A percentile compares a stretch with the other conserved stretches of the same genome.
Evolutionary conservation across 2,888 invertebrate genomes (phyloP).

Genomic region (Labia minor): DNA sequence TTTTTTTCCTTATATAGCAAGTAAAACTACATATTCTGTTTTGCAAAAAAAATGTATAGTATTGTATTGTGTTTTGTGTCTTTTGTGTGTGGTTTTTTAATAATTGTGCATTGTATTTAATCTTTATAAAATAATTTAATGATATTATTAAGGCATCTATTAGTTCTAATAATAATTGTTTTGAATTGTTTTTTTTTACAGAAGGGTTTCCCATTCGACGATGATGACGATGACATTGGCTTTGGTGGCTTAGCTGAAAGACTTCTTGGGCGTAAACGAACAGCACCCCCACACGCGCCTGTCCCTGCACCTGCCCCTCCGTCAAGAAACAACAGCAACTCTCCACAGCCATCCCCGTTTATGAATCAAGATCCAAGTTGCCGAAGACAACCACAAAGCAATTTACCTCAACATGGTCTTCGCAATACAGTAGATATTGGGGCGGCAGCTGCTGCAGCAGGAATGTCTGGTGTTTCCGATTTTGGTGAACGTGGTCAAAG

Average conservation of each 20-base stretch:
- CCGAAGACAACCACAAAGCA: slow-evolving; percentile 25
- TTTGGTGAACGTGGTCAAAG: slow-evolving; percentile 49
- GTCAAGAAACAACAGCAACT: slow-evolving; percentile 41
- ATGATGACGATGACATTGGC: slow-evolving; percentile 34
- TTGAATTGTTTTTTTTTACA: slow-evolving; percentile 28
- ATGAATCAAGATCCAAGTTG: slow-evolving; percentile 28
- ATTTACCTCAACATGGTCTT: slow-evolving; percentile 54
- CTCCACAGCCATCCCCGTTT: slow-evolving; percentile 35
- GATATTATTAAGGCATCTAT: no score
- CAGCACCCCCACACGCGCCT: slow-evolving; percentile 23
- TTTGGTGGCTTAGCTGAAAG: slow-evolving; percentile 15
- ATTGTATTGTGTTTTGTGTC: no score
- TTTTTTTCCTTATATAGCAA: no score
- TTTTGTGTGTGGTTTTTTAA: no score
- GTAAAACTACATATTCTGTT: no score
- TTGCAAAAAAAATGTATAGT: no score
- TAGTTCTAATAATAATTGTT: no score
- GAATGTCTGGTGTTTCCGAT: slow-evolving; percentile 36
- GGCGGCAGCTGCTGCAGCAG: slow-evolving; percentile 28
- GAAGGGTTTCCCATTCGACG: slow-evolving; percentile 57
- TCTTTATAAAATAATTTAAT: no score
- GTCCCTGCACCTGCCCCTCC: slow-evolving; percentile 34
- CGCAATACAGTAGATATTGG: slow-evolving; percentile 73
- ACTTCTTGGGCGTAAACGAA: slow-evolving; percentile 16
- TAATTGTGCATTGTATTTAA: no score